A percentile compares a stretch with the other conserved stretches of the same genome.
Conservation (phyloP, 2,888 invertebrate species). For the Cosmia pyralina region DNA sequence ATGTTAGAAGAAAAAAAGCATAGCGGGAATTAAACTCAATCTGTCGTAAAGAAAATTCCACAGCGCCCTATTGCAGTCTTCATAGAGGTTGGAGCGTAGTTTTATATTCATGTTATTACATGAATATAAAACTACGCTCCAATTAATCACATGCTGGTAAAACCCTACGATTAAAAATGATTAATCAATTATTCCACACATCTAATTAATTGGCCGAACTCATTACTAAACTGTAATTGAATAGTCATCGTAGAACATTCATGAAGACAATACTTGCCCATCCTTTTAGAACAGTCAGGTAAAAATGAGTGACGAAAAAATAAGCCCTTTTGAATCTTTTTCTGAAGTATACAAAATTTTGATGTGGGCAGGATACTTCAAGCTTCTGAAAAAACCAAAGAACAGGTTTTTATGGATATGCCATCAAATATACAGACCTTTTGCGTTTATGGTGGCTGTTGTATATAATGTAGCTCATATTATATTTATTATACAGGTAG, state of each 20-base stretch:
- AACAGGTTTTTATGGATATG: slow-evolving; percentile 53
- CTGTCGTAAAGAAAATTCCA: not conserved
- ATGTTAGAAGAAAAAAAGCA: too few relatives aligned
- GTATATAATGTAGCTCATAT: slow-evolving; percentile 65
- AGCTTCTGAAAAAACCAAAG: slow-evolving; percentile 62
- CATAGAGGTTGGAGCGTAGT: too few relatives aligned
- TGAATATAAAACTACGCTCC: slow-evolving; percentile 14
- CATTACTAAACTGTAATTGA: slow-evolving; percentile 39
- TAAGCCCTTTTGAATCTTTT: slow-evolving; percentile 71
- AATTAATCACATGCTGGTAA: slow-evolving; percentile 27
- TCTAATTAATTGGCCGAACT: slow-evolving; percentile 32
- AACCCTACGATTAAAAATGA: slow-evolving; percentile 38
- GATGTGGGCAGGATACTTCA: slow-evolving; percentile 67
- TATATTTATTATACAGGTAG: slow-evolving; percentile 65
- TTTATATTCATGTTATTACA: too few relatives aligned
- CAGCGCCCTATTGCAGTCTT: not conserved
- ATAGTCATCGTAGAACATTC: slow-evolving; percentile 35
- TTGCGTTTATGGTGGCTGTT: slow-evolving; percentile 53
- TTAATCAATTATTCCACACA: slow-evolving; percentile 28
- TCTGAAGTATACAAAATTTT: slow-evolving; percentile 64
- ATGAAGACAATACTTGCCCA: not conserved
- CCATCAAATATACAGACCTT: slow-evolving; percentile 64
- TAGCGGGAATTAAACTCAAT: not conserved
- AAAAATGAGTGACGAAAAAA: slow-evolving; percentile 57
- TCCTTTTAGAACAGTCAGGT: not conserved